Evolutionary conservation across 2,888 invertebrate genomes (phyloP).

Genomic region (Habroteleia sp.): DNA sequence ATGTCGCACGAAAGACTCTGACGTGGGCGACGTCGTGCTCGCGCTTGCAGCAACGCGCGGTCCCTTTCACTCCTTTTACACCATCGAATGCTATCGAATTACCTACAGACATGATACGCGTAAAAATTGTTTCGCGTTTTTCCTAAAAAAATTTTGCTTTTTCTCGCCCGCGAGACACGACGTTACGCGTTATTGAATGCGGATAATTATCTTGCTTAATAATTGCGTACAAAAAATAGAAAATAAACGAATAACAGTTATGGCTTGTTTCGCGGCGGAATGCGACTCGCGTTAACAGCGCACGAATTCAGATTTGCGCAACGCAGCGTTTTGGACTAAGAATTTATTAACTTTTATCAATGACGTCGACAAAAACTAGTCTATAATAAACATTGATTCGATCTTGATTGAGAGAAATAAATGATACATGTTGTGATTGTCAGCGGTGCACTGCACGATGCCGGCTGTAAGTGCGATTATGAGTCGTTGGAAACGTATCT

Average conservation of each 20-base stretch:
- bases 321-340: neutral
- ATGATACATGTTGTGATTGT: constrained; percentile 3
- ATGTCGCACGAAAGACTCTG: constrained; percentile 9
- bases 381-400: constrained; percentile 13
- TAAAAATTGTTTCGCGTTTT: constrained; percentile 5
- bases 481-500: too few relatives aligned
- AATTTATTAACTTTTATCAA: constrained; percentile 8
- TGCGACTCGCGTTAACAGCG: neutral
- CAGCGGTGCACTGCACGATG: too few relatives aligned
- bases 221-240: neutral
- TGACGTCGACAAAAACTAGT: constrained; percentile 14
- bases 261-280: too few relatives aligned
- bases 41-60: constrained; percentile 9
- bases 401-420: constrained; percentile 12
- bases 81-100: constrained; percentile 37
- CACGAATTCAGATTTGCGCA: constrained; percentile 15
- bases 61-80: constrained; percentile 59
- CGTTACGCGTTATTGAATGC: constrained; percentile 9
- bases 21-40: constrained; percentile 21
- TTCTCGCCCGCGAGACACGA: neutral
- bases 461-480: too few relatives aligned
- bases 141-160: constrained; percentile 4
- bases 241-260: constrained; percentile 1
- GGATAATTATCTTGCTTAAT: constrained; percentile 8
- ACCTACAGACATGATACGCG: constrained; percentile 3